Base-by-base conservation (phyloP, 1,140 invertebrate species). In the Aphaenogaster floridana region DNA sequence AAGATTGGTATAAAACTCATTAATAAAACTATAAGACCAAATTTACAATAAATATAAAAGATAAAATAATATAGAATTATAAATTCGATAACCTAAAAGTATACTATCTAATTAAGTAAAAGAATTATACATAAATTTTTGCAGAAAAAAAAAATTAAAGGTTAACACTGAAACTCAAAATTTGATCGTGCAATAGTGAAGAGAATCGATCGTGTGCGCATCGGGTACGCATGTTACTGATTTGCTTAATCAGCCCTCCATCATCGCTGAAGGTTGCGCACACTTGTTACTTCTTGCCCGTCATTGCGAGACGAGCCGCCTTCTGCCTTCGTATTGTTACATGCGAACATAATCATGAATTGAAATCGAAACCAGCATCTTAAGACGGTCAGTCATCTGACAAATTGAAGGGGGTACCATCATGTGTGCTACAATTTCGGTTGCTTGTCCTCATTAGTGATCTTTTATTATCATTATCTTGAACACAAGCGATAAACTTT, bases 211-310 rank as follows among this genome's bases (percentile, higher is more conserved):
- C 50, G 36, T 50, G 50, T 71, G 36, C 13, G 36, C 36, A 81
- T 81, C 21, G 28, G 13, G 15, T 69, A 69, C 48, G 57, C 15
- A 61, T 78, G 64, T 81, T 81, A 36, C 66, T 81, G 79, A 81
- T 81, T 81, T 81, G 48, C 66, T 81, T 78, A 88, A 88, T 88
- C 72, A 57, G 21, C 63, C 21, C 64, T 64, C 57, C 52, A 90
- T 91, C 87, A 88, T 86, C 64, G 50, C 17, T 81, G 89, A 90
- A 86, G 89, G 87, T 90, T 91, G 78, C 87, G 57, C 69, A 81
- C 81, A 85, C 72, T 59, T 77, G 72, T 63, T 79, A 78, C 36
- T 63, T 77, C 72, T 85, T 50, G 81, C 72, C n/a, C 81, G 54
- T 85, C 59, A 74, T 85, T 71, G 69, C 34, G 39, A 59, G 57